Base-by-base conservation (phyloP, 2,888 invertebrate genomes). In the Pheosia gnoma region DNA sequence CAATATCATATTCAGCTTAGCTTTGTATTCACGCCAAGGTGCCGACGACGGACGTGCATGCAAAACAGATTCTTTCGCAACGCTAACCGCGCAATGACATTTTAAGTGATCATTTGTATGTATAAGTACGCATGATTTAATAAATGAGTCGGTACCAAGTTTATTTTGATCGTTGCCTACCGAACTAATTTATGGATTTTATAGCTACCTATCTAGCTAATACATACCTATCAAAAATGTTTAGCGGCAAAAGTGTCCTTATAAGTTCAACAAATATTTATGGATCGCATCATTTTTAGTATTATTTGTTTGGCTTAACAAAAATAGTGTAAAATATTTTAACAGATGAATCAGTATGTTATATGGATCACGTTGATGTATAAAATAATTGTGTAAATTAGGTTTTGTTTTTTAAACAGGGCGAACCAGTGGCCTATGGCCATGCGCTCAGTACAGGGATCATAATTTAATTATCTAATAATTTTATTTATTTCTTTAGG, bases 21-120 rank as follows among this genome's bases (percentile, higher is more conserved):
- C 77, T 78, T 80, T 80, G 81, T 81, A 82, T 84, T 80, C 71
- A 77, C 74, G 68, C 70, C 63, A 72, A 67, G 62, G 72, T 66
- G 62, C 72, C 79, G 83, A 82, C 77, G 84, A 78, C 75, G 79
- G 84, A 78, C 75, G 79, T 81, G 86, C 84, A 89, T 89, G 82
- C 82, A 78, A 85, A 90, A 68, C 76, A 78, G 78, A 67, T 77
- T 81, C 79, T 89, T 88, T 89, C 80, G 85, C 80, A 89, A 88
- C 62, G 74, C 83, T 84, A 86, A 83, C 83, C 78, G 65, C 57
- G 66, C 76, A 71, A 65, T 80, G 76, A 75, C 77, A 79, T 80
- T 83, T 80, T 70, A 67, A 66, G 58, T 59, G 57, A 64, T 63
- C 60, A 68, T 63, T 65, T 72, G 51, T 51, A 51, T n/a, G n/a